Base-by-base conservation (phyloP, 2,113 vertebrate genomes). In the Equus przewalskii region DNA sequence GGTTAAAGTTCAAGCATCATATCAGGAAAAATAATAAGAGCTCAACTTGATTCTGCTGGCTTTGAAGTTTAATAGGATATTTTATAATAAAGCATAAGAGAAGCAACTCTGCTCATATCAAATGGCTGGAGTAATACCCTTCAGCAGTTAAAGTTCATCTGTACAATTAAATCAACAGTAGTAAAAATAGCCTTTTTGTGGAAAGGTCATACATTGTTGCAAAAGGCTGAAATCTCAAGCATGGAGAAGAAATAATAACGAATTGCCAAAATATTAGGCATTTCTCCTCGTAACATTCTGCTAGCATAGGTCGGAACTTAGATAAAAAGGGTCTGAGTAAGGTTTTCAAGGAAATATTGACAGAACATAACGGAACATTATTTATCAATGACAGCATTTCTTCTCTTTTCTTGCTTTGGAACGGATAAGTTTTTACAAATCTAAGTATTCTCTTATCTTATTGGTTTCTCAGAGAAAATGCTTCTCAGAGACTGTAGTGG, bases 141-240 rank as follows among this genome's bases (percentile, higher is more conserved):
- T 98, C 70, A 95, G 96, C 97, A 97, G 91, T 94, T 97, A 97
- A 98, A 98, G 97, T 98, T 98, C 98, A 97, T 97, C 94, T 96
- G 79, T 95, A 76, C 94, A 98, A 98, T 98, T 98, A 98, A 97
- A 98, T 98, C 91, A 97, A n/a, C 58, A 93, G 86, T 18, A 64
- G 76, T 93, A 89, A 96, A 97, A 96, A 94, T 72, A 96, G 41
- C 28, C 83, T 89, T 84, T 94, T 94, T 97, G 58, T 78, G 84
- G 82, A 97, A 98, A 98, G 98, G 98, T 98, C 98, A 96, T 58
- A 80, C 78, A 87, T 95, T 93, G 97, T 24, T 69, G 76, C 79
- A 67, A 95, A 89, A 89, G 62, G 69, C 75, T 89, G 79, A 49
- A 94, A 98, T 90, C 86, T 79, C 96, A 89, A 96, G 19, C 28